phyloP scores from a whole-genome alignment of 2,888 invertebrate genomes.

The Watsonalla binaria region DNA sequence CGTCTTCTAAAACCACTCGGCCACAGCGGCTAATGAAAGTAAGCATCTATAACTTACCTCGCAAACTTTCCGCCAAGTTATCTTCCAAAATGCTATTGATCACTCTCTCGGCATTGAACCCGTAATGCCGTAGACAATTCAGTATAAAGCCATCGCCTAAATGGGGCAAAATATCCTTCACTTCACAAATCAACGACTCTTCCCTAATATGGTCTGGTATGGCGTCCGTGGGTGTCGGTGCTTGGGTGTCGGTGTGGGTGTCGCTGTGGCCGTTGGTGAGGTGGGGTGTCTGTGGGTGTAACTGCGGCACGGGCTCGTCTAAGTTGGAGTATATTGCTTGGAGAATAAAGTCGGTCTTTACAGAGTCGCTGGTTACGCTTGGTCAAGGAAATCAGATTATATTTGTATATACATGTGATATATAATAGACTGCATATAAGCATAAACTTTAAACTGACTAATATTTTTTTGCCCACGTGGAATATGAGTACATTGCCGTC shows the following conservation, averaged over 20 bases:
- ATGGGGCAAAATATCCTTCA: constrained; percentile 88
- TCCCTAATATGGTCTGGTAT: constrained; percentile 65
- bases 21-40: too few species aligned
- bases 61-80: constrained; percentile 61
- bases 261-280: constrained; percentile 46
- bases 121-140: constrained; percentile 86
- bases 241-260: constrained; percentile 19
- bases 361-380: constrained; percentile 59
- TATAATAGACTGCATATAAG: too few species aligned
- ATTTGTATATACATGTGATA: too few species aligned
- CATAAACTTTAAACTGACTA: too few species aligned
- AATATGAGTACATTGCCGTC: too few species aligned
- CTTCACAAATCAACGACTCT: constrained; percentile 79
- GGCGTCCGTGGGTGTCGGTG: constrained; percentile 39
- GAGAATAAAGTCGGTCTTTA: constrained; percentile 76
- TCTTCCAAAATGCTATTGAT: constrained; percentile 91
- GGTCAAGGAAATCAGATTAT: constrained; percentile 18
- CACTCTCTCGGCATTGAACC: constrained; percentile 85
- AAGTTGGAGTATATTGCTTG: constrained; percentile 72
- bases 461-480: too few species aligned
- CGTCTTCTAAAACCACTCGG: too few species aligned
- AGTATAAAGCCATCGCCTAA: constrained; percentile 87
- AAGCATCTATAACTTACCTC: too few species aligned
- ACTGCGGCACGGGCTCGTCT: constrained; percentile 55
- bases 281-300: constrained; percentile 12